Base-by-base conservation (phyloP, 1,140 invertebrate genomes). In the Cataglyphis hispanica region DNA sequence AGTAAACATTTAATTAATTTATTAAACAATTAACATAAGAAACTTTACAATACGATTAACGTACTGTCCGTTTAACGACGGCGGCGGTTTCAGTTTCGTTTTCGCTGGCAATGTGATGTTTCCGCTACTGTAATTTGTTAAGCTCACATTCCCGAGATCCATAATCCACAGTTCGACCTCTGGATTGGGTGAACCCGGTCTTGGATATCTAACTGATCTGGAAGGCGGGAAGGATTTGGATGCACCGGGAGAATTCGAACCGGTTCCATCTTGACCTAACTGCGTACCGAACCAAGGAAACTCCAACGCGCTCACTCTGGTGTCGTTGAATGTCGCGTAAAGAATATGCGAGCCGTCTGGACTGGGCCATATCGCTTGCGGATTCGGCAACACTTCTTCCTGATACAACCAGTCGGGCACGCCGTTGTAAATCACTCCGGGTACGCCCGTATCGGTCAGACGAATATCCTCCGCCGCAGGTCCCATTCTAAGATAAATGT, bases 361-460 rank as follows among this genome's bases (percentile, higher is more conserved):
- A 56, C 98, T 98, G 70, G 97, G 97, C 98, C 98, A 99, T 64
- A 98, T 94, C 0, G 98, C 98, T 92, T 97, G 96, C 13, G 97
- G 96, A 69, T 95, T 95, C 76, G 97, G 96, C 88, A 97, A 95
- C 85, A 98, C 96, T 93, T 98, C 97, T 94, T 98, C 97, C 96
- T 99, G 98, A 95, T 99, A 99, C 1, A 99, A 94, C 98, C 98
- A 99, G 94, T 99, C 98, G 0, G 98, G 98, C 31, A 99, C 96
- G 31, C 98, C 98, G 94, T 99, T 99, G 95, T 98, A 99, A 60
- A 98, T 96, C 34, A 97, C 92, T 37, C 97, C 97, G 4, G 97
- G 96, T 58, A 96, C 91, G 0, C 98, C 98, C 61, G 96, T 97
- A 83, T 96, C 96, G 16, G 98, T 98, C 83, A 99, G 95, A 50